Conservation (phyloP, 2,113 vertebrate species). For the Apistogramma diplotaenia region DNA sequence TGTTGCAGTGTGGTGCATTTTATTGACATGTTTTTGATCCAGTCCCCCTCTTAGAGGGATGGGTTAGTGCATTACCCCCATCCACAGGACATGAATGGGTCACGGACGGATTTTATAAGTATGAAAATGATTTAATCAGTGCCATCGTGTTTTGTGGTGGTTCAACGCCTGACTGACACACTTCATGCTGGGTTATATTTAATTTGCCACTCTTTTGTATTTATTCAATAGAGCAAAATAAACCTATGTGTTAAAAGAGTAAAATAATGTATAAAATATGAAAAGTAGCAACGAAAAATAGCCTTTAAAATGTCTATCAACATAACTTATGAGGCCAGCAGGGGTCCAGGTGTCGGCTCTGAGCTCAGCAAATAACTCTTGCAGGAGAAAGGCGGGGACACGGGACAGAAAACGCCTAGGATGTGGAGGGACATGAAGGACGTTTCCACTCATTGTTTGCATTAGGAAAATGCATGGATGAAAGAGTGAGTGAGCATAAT, state of each 20-base stretch:
- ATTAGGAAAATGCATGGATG: constrained; percentile 7
- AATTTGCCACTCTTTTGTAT: not conserved
- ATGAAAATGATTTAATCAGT: not conserved
- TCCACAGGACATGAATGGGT: not conserved
- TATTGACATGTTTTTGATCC: not conserved
- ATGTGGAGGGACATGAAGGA: constrained; percentile 25
- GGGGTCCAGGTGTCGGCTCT: constrained; percentile 23
- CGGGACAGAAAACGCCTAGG: constrained; percentile 30
- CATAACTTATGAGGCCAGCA: constrained; percentile 7
- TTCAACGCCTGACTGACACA: not conserved
- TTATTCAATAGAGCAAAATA: constrained; percentile 3
- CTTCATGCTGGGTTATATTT: not conserved
- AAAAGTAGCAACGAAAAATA: not conserved
- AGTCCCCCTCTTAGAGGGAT: not conserved
- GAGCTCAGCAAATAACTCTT: constrained; percentile 75
- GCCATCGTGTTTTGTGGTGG: not conserved
- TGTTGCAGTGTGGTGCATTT: not conserved
- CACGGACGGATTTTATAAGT: not conserved
- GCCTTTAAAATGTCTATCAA: constrained; percentile 20
- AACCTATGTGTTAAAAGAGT: constrained; percentile 41
- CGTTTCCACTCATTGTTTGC: constrained; percentile 28
- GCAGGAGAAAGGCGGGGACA: constrained; percentile 41
- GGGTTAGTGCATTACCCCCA: accelerated
- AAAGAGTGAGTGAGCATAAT: not conserved
- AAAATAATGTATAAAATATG: constrained; percentile 51